phyloP scores from a whole-genome alignment of 2,113 vertebrate species.

The Lepus americanus region DNA sequence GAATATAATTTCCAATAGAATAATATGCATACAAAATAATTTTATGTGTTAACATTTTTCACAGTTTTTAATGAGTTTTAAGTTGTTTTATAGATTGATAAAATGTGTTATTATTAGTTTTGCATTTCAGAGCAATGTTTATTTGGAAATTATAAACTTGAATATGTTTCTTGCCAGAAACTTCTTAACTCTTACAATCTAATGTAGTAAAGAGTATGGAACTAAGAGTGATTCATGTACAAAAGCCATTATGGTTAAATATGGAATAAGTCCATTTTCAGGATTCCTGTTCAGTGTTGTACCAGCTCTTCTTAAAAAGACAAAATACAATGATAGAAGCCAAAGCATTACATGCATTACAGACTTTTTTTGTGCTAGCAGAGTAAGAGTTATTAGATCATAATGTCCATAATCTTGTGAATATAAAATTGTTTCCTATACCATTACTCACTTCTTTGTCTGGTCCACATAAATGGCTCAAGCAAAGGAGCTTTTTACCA shows the following conservation, averaged over 20 bases:
- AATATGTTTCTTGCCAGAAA: neutral
- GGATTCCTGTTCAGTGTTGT: neutral
- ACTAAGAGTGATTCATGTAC: neutral
- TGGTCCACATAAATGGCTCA: constrained; percentile 68
- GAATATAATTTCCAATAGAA: neutral
- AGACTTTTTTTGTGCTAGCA: constrained; percentile 58
- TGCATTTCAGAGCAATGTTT: neutral
- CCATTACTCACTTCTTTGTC: constrained; percentile 50
- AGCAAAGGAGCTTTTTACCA: constrained; percentile 31
- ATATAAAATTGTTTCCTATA: constrained; percentile 3
- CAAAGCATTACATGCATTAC: constrained; percentile 61
- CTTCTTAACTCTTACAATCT: neutral
- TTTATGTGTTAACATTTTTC: neutral
- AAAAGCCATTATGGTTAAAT: neutral
- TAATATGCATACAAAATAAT: neutral
- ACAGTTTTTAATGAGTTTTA: constrained; percentile 4
- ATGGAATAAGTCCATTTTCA: neutral
- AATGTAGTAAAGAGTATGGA: neutral
- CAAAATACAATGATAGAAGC: constrained; percentile 33
- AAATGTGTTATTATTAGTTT: neutral
- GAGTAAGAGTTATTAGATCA: constrained; percentile 53
- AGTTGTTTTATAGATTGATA: neutral
- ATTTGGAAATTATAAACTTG: neutral
- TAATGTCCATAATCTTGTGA: constrained; percentile 77
- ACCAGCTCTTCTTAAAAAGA: constrained; percentile 42